These are phyloP conservation scores for Lemur catta DNA, from an alignment of 2,797 vertebrate species.

Conservation along the genomic window DNA sequence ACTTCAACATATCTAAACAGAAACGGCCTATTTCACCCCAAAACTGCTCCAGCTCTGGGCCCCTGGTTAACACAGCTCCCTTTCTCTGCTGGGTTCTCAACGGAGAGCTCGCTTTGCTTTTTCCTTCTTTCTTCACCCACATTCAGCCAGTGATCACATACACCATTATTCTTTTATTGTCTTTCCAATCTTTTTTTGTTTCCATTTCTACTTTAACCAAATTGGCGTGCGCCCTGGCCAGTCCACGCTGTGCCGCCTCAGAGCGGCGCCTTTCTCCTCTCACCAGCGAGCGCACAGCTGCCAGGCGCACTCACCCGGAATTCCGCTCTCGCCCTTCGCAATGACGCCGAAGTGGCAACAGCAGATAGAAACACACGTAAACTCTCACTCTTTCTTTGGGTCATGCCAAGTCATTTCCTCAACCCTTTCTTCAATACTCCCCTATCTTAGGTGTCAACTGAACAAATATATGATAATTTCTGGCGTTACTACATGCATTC, in stretches of 20 bases:
- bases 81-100: too few relatives aligned
- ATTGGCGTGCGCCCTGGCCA: accelerated
- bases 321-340: neutral
- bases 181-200: neutral
- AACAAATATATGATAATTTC: accelerated
- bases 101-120: accelerated
- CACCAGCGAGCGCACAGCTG: accelerated
- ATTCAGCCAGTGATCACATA: accelerated
- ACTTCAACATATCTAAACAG: too few relatives aligned
- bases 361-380: accelerated
- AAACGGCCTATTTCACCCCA: neutral
- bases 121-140: neutral
- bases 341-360: too few relatives aligned
- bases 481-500: accelerated
- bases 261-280: neutral
- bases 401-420: neutral
- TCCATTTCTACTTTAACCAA: neutral
- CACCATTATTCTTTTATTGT: too few relatives aligned
- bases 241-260: accelerated
- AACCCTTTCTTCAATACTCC: neutral
- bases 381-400: neutral
- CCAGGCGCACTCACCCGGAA: neutral
- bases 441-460: accelerated
- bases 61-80: neutral
- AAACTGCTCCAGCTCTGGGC: neutral